A percentile compares a stretch with the other conserved stretches of the same genome.
Conservation (phyloP, 2,888 invertebrate species). For the Meandrusa payeni region DNA sequence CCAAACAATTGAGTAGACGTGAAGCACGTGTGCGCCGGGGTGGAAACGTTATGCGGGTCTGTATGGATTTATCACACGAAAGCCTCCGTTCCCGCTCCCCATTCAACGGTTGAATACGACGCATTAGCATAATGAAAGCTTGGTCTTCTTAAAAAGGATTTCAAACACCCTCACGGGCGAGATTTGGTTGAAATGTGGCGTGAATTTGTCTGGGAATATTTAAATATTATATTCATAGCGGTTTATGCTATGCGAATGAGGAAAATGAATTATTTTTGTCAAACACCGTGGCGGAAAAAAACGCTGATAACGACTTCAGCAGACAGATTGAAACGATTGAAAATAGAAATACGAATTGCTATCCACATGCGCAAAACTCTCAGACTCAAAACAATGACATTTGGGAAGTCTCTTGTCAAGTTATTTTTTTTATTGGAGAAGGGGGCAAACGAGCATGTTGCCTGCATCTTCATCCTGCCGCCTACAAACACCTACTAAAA, state of each 20-base stretch:
- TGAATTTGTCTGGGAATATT: constrained; percentile 18
- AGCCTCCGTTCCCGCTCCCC: constrained; percentile 16
- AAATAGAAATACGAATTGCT: too few relatives aligned
- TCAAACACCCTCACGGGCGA: constrained; percentile 9
- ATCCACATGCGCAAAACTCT: too few relatives aligned
- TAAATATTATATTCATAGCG: constrained; percentile 16
- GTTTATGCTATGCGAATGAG: constrained; percentile 6
- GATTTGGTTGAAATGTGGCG: constrained; percentile 20
- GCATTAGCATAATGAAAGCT: constrained; percentile 25
- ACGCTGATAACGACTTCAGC: too few relatives aligned
- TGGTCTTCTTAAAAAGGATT: constrained; percentile 21
- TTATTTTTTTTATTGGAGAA: too few relatives aligned
- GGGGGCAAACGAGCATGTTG: too few relatives aligned
- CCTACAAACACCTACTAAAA: too few relatives aligned
- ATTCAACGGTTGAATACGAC: constrained; percentile 19
- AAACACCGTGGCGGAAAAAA: too few relatives aligned
- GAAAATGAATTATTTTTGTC: too few relatives aligned
- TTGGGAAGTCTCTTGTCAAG: too few relatives aligned
- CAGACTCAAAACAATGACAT: too few relatives aligned
- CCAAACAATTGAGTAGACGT: constrained; percentile 14
- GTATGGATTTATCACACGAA: constrained; percentile 18
- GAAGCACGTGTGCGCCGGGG: constrained; percentile 10
- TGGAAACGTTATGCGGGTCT: constrained; percentile 13
- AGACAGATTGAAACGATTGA: too few relatives aligned
- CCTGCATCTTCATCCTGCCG: too few relatives aligned